Evolutionary conservation across 2,888 invertebrate species (phyloP), one percentile per base, ranked within the genome.

Genomic region (Andrena haemorrhoa): DNA sequence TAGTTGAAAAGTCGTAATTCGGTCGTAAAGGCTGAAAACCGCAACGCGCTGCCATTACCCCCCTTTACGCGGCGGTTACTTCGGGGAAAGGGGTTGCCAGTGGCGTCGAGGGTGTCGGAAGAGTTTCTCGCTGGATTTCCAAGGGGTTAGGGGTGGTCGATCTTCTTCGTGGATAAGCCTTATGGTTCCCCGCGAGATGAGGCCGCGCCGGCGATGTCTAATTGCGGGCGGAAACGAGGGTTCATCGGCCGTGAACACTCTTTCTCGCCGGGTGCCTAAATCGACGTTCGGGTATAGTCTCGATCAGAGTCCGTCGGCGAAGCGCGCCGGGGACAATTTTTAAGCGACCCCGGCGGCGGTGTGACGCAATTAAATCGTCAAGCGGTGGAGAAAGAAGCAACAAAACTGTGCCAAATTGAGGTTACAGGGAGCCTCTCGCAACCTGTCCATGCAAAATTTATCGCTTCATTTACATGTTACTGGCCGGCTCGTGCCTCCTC

Each of bases 1-100:
- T 93, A 94, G 94, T 94, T 93, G 90, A 90, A 91, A 93, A 93
- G 91, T 94, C 93, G 93, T 93, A 93, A 93, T 92, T 92, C 91
- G 90, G 89, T 90, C 92, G 91, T 92, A 92, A 92, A 92, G 90
- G 90, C 91, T 89, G 89, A 90, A 90, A 90, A 92, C 92, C 92
- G 89, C 92, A 91, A 91, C 91, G 91, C 90, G 86, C 88, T 78
- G 79, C 91, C 90, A 90, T 92, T 91, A 92, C 87, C 85, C 83
- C 79, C 81, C 69, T 83, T 85, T 82, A 81, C 81, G 79, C 77
- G 73, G 82, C 79, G 83, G 81, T 86, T 89, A 85, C 88, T 84
- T 78, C 31, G 84, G 64, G 84, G 82, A 84, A 87, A 89, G 89
- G 90, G 86, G 83, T 83, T 81, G 72, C 74, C 49, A 49, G 71